Evolutionary conservation across 2,888 invertebrate species (phyloP).

Genomic region (Drosophila kuntzei): DNA sequence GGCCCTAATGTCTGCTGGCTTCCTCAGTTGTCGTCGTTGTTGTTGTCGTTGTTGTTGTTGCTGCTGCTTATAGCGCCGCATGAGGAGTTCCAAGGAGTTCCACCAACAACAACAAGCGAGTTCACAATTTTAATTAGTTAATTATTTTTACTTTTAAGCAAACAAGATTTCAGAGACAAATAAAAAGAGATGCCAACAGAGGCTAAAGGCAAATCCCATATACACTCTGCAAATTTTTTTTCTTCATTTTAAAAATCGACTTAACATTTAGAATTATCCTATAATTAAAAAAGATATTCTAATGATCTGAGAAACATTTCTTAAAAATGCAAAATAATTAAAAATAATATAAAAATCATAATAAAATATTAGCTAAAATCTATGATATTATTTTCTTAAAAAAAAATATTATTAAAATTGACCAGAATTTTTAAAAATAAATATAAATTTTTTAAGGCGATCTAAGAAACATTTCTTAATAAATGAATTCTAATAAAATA

Average conservation of each 20-base stretch:
- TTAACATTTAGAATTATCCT: neutral
- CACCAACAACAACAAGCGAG: constrained; percentile 57
- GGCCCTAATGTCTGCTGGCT: constrained; percentile 71
- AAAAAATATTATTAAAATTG: too few relatives aligned
- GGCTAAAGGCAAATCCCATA: constrained; percentile 7
- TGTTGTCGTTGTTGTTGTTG: constrained; percentile 31
- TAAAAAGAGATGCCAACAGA: constrained; percentile 44
- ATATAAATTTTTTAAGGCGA: too few relatives aligned
- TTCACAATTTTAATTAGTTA: constrained; percentile 82
- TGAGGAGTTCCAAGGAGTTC: constrained; percentile 15
- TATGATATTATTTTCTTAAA: too few relatives aligned
- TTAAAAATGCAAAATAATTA: neutral
- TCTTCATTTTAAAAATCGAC: neutral
- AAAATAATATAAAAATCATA: too few relatives aligned
- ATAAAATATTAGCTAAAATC: too few relatives aligned
- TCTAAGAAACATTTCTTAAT: too few relatives aligned
- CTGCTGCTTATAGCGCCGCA: constrained; percentile 45
- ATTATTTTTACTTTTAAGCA: constrained; percentile 82
- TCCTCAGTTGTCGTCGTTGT: constrained; percentile 12
- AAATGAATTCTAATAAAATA: too few relatives aligned
- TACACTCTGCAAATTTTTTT: constrained; percentile 22
- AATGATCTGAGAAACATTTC: too few relatives aligned
- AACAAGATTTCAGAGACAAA: constrained; percentile 81
- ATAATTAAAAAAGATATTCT: neutral
- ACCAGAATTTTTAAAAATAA: too few relatives aligned